phyloP scores from a whole-genome alignment of 2,113 vertebrate species.

The Neodontobutis hainanensis region DNA sequence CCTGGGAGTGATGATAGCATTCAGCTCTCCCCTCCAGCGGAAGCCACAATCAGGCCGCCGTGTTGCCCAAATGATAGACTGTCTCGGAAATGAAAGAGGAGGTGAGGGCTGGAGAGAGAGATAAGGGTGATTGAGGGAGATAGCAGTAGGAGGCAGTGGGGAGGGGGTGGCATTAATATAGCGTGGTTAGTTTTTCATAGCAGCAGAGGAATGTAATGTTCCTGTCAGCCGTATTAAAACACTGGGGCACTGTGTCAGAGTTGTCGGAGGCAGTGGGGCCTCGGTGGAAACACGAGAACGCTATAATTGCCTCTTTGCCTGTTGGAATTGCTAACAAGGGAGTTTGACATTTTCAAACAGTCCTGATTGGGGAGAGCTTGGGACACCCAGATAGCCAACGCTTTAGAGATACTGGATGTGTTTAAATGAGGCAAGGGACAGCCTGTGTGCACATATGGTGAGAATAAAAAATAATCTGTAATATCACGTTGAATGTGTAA shows the following conservation, averaged over 20 bases:
- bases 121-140: constrained; percentile 71
- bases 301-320: constrained; percentile 81
- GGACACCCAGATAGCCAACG: constrained; percentile 54
- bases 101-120: constrained; percentile 66
- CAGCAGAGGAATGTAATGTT: constrained; percentile 82
- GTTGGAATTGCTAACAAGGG: constrained; percentile 87
- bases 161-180: constrained; percentile 78
- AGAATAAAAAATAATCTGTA: constrained; percentile 19
- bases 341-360: constrained; percentile 84
- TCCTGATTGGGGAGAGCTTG: constrained; percentile 76
- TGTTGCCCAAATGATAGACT: constrained; percentile 81
- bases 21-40: constrained; percentile 76
- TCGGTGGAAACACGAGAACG: constrained; percentile 82
- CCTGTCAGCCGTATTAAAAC: constrained; percentile 79
- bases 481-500: constrained; percentile 38
- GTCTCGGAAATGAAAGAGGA: constrained; percentile 79
- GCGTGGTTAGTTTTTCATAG: constrained; percentile 79
- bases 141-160: constrained; percentile 29
- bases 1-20: constrained; percentile 85
- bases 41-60: constrained; percentile 78
- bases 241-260: constrained; percentile 77
- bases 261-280: constrained; percentile 79
- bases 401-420: constrained; percentile 53
- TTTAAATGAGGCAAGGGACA: constrained; percentile 59
- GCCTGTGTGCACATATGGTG: constrained; percentile 17